Percentiles rank a stretch among this genome's conserved stretches.
These are phyloP conservation scores for Varroa destructor DNA, from an alignment of 1,140 invertebrate genomes.

Conservation along the genomic window DNA sequence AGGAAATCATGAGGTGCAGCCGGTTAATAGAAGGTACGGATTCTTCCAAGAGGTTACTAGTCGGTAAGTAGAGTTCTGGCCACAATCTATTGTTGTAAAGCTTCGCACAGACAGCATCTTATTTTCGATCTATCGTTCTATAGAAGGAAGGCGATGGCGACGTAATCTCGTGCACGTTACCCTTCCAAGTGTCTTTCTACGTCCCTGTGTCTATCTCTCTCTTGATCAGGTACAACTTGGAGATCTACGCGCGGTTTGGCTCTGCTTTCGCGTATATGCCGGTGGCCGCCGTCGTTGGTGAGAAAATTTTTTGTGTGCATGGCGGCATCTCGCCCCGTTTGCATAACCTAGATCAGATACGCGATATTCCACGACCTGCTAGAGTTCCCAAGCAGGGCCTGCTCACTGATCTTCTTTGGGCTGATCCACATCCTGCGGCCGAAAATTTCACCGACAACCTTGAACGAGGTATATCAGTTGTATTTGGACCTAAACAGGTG, in stretches of 20 bases:
- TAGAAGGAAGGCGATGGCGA: too few species aligned
- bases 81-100: too few species aligned
- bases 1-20: constrained; percentile 19
- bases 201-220: not conserved
- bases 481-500: constrained; percentile 46
- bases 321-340: constrained; percentile 44
- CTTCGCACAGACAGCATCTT: too few species aligned
- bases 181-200: too few species aligned
- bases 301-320: constrained; percentile 44
- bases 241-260: constrained; percentile 15
- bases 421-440: constrained; percentile 47
- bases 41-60: constrained; percentile 21
- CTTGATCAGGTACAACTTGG: constrained; percentile 12
- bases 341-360: constrained; percentile 46
- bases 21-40: constrained; percentile 14
- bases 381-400: constrained; percentile 49
- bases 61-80: not conserved
- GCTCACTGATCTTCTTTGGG: constrained; percentile 50
- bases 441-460: constrained; percentile 48
- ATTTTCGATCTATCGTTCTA: too few species aligned
- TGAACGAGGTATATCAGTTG: constrained; percentile 47
- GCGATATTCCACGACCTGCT: constrained; percentile 47
- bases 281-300: constrained; percentile 8
- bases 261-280: constrained; percentile 17
- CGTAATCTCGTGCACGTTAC: too few species aligned